Conservation (phyloP, 2,113 vertebrate genomes). For the Corythaeola cristata region DNA sequence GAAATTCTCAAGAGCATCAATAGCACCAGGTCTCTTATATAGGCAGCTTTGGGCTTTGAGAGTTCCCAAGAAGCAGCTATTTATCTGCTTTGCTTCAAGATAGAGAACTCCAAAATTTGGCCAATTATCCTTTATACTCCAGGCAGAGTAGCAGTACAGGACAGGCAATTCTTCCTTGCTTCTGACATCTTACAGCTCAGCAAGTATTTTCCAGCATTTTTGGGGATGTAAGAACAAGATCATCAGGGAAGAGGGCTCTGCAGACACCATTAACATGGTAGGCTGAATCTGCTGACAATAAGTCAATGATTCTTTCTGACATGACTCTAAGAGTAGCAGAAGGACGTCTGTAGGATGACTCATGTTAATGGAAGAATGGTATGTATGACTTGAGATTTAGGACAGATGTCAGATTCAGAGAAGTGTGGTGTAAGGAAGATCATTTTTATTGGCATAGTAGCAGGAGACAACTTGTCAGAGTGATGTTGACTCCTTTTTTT, state of each 20-base stretch:
- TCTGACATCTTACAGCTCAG: background rate
- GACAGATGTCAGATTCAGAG: conserved; percentile 62
- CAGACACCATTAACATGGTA: conserved; percentile 57
- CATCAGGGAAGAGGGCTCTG: background rate
- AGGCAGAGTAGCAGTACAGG: background rate
- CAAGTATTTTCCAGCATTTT: conserved; percentile 31
- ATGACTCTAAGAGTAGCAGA: conserved; percentile 24
- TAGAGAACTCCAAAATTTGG: background rate
- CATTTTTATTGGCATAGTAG: conserved; percentile 50
- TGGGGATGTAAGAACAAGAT: background rate
- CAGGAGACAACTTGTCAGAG: conserved; percentile 53
- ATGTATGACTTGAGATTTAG: conserved; percentile 50
- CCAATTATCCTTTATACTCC: background rate
- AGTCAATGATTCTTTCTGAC: conserved; percentile 70
- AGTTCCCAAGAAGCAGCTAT: background rate
- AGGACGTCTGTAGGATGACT: conserved; percentile 35
- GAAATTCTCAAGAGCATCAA: background rate
- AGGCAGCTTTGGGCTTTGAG: background rate
- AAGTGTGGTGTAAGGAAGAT: conserved; percentile 31
- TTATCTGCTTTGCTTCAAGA: background rate
- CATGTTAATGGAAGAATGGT: conserved; percentile 54
- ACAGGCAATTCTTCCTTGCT: background rate
- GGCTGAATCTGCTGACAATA: conserved; percentile 54
- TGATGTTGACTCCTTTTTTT: conserved; percentile 32
- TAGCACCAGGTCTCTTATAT: background rate